Conservation (phyloP, 2,888 invertebrate species). For the Athetis lepigone region DNA sequence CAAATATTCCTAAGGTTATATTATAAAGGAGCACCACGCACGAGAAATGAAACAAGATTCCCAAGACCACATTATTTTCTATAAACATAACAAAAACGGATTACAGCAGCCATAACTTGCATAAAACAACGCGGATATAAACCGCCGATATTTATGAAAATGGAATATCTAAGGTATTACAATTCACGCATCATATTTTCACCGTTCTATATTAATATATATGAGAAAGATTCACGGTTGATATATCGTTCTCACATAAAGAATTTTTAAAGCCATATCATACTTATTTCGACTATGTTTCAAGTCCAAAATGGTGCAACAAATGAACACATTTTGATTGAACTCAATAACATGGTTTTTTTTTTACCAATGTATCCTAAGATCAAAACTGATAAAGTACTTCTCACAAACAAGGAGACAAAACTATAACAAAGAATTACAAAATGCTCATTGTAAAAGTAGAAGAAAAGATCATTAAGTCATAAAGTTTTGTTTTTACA, state of each 20-base stretch:
- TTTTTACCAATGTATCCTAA: no score
- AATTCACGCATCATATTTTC: constrained; percentile 24
- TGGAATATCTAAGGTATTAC: constrained; percentile 49
- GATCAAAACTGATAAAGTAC: no score
- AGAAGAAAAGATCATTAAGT: neutral
- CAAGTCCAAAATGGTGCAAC: neutral
- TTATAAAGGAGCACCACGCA: neutral
- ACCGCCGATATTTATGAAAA: constrained; percentile 57
- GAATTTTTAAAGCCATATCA: neutral
- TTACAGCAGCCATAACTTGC: constrained; percentile 16
- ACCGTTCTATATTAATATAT: constrained; percentile 50
- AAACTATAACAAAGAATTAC: no score
- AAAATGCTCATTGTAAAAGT: no score
- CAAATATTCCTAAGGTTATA: neutral
- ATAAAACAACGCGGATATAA: constrained; percentile 24
- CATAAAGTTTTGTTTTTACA: no score
- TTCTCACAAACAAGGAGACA: no score
- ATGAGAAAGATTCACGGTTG: constrained; percentile 23
- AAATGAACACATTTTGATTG: no score
- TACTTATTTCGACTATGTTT: neutral
- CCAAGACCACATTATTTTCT: neutral
- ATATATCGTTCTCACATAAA: constrained; percentile 2
- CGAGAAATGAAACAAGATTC: constrained; percentile 3
- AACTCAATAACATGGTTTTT: no score
- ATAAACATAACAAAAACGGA: constrained; percentile 17